Conservation (phyloP, 2,113 vertebrate genomes). For the Neodon shergylaensis region DNA sequence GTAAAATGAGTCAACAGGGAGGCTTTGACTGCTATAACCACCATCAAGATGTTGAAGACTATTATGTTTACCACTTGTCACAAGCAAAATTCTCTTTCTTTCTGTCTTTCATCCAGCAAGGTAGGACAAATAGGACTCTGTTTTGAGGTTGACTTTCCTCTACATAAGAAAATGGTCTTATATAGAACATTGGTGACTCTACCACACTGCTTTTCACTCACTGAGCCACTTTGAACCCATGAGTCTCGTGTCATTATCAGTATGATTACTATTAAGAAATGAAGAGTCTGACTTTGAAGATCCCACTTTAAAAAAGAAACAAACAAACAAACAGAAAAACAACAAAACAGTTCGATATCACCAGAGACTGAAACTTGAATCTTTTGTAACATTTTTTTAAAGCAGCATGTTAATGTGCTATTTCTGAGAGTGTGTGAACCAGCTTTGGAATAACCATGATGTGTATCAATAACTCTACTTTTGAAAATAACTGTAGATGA, state of each 20-base stretch:
- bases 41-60: background rate
- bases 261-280: background rate
- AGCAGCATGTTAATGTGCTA: background rate
- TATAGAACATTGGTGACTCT: too few species aligned
- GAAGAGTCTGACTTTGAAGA: background rate
- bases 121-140: background rate
- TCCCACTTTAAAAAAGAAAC: background rate
- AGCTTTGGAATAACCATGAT: background rate
- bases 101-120: background rate
- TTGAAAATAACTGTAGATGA: background rate
- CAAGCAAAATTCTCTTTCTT: background rate
- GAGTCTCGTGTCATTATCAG: background rate
- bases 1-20: background rate
- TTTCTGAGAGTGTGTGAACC: background rate
- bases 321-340: background rate
- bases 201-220: background rate
- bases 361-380: background rate
- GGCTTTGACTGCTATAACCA: background rate
- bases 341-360: background rate
- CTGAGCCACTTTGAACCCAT: background rate
- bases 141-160: background rate
- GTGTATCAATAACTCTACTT: background rate
- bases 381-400: background rate
- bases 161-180: background rate
- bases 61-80: background rate